Percentiles rank a stretch among this genome's conserved stretches.
phyloP scores from a whole-genome alignment of 2,113 vertebrate genomes.

The Varanus komodoensis region DNA sequence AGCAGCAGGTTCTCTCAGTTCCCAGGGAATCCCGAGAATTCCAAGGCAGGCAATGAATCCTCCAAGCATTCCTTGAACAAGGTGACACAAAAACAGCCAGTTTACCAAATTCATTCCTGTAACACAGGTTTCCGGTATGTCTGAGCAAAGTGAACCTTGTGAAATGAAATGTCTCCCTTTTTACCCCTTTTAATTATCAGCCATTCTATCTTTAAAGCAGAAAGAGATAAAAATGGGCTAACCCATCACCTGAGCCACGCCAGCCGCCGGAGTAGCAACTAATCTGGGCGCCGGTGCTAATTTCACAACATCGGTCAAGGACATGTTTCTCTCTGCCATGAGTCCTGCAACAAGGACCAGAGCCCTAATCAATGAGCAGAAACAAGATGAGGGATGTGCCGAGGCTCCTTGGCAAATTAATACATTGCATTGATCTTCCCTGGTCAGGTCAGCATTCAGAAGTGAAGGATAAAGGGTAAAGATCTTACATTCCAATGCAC shows the following conservation, averaged over 20 bases:
- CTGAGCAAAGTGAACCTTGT: not conserved
- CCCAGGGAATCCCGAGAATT: not conserved
- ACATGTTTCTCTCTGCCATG: constrained; percentile 70
- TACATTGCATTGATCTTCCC: constrained; percentile 71
- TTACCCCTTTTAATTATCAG: constrained; percentile 1
- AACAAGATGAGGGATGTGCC: constrained; percentile 66
- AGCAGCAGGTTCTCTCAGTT: not conserved
- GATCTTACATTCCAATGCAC: constrained; percentile 60
- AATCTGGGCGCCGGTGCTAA: constrained; percentile 80
- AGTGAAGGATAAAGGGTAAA: constrained; percentile 74
- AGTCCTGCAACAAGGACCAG: constrained; percentile 79
- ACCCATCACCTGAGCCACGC: constrained; percentile 80
- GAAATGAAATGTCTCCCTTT: not conserved
- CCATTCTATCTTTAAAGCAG: constrained; percentile 15
- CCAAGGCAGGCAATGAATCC: not conserved
- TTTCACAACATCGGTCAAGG: constrained; percentile 83
- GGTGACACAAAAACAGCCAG: not conserved
- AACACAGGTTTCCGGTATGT: not conserved
- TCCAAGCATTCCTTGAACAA: not conserved
- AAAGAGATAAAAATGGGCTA: not conserved
- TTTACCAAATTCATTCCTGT: not conserved
- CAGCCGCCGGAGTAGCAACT: constrained; percentile 75
- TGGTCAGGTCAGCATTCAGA: constrained; percentile 68
- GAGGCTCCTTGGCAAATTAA: constrained; percentile 69
- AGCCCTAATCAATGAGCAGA: constrained; percentile 59